Evolutionary conservation across 2,797 vertebrate species (phyloP).

Genomic region (Gymnothorax javanicus): DNA sequence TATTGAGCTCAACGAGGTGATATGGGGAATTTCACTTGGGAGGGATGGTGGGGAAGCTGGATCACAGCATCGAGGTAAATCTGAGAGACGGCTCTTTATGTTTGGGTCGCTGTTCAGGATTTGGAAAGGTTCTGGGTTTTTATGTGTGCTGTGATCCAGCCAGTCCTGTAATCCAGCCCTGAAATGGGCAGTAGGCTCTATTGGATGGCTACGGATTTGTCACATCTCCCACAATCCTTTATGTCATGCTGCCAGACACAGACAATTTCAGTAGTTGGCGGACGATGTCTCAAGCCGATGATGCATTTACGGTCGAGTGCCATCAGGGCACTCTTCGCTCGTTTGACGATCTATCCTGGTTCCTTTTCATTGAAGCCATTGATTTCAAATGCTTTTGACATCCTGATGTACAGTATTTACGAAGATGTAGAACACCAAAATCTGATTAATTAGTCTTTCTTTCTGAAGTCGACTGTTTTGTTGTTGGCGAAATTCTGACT

Average conservation of each 20-base stretch:
- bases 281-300: constrained; percentile 1
- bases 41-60: too few relatives aligned
- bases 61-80: too few relatives aligned
- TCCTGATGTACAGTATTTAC: background rate
- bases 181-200: background rate
- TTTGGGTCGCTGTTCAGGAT: too few relatives aligned
- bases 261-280: background rate
- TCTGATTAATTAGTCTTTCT: background rate
- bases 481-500: background rate
- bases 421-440: background rate
- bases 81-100: too few relatives aligned
- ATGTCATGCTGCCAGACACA: background rate
- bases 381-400: background rate
- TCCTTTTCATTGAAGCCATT: background rate
- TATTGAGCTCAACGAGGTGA: background rate
- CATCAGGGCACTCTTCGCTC: background rate
- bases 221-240: background rate
- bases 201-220: background rate
- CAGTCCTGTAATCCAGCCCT: too few relatives aligned
- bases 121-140: too few relatives aligned
- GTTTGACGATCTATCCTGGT: background rate
- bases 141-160: too few relatives aligned
- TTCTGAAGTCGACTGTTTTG: background rate
- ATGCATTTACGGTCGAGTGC: background rate
- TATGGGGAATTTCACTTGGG: background rate